These are phyloP conservation scores for Zootermopsis nevadensis DNA, from an alignment of 2,888 invertebrate species.

Conservation along the genomic window DNA sequence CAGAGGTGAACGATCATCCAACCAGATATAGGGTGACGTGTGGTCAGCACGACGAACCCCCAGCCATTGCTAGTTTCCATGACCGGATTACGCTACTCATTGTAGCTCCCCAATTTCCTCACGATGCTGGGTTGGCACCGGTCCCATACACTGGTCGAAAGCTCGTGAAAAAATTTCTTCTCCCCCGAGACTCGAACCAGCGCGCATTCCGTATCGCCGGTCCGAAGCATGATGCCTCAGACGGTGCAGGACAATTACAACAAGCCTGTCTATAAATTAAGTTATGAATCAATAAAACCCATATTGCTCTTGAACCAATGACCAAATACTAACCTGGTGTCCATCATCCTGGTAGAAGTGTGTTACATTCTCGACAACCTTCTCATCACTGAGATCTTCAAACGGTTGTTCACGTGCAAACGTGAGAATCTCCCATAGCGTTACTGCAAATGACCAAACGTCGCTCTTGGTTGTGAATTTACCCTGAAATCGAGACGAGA, in stretches of 20 bases:
- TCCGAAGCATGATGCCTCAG: too few species aligned
- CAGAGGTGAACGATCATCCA: too few species aligned
- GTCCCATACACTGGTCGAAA: too few species aligned
- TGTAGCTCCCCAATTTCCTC: too few species aligned
- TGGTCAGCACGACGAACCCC: too few species aligned
- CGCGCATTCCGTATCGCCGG: too few species aligned
- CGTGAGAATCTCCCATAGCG: slow-evolving; percentile 88
- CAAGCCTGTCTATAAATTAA: not conserved
- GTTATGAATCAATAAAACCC: not conserved
- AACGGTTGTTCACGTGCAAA: slow-evolving; percentile 87
- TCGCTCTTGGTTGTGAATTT: slow-evolving; percentile 86
- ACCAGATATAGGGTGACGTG: too few species aligned
- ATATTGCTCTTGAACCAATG: not conserved
- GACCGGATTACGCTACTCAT: too few species aligned
- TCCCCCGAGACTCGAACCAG: too few species aligned
- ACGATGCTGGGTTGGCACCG: too few species aligned
- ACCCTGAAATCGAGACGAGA: slow-evolving; percentile 67
- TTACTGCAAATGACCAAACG: slow-evolving; percentile 90
- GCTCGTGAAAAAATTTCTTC: too few species aligned
- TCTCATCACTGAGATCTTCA: slow-evolving; percentile 81
- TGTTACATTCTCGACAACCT: slow-evolving; percentile 85
- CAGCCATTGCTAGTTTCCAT: too few species aligned
- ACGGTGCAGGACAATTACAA: not conserved
- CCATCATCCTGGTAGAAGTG: slow-evolving; percentile 81
- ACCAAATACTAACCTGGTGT: slow-evolving; percentile 68